Percentiles rank a stretch among this genome's conserved stretches.
phyloP scores from a whole-genome alignment of 2,888 invertebrate species.

The Cyclophora punctaria region DNA sequence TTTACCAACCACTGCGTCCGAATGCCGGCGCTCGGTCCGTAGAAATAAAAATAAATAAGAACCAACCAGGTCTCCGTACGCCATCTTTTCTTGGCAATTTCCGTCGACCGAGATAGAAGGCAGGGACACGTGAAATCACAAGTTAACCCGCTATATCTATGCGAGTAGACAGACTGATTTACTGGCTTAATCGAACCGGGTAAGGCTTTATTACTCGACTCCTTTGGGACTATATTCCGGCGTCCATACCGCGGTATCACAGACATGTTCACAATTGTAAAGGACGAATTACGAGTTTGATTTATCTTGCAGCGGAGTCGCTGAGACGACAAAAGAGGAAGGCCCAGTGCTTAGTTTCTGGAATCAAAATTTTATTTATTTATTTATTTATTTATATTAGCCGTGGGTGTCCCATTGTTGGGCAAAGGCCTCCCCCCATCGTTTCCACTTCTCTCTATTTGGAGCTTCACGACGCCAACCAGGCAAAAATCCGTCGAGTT shows the following conservation, averaged over 20 bases:
- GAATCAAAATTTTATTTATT: too few relatives aligned
- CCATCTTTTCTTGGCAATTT: slow-evolving; percentile 63
- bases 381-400: too few relatives aligned
- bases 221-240: slow-evolving; percentile 34
- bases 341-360: too few relatives aligned
- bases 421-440: too few relatives aligned
- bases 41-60: slow-evolving; percentile 61
- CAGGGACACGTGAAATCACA: slow-evolving; percentile 64
- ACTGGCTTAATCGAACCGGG: slow-evolving; percentile 55
- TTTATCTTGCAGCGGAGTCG: slow-evolving; percentile 22
- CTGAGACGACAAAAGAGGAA: slow-evolving; percentile 2
- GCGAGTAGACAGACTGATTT: slow-evolving; percentile 58
- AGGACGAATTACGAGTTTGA: slow-evolving; percentile 34
- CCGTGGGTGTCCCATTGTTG: too few relatives aligned
- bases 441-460: too few relatives aligned
- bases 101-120: slow-evolving; percentile 51
- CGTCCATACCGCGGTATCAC: slow-evolving; percentile 27
- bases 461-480: too few relatives aligned
- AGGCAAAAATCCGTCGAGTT: too few relatives aligned
- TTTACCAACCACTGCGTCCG: slow-evolving; percentile 34
- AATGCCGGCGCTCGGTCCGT: slow-evolving; percentile 29
- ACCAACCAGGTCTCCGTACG: slow-evolving; percentile 32
- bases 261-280: slow-evolving; percentile 32
- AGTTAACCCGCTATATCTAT: slow-evolving; percentile 59
- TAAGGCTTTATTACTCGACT: slow-evolving; percentile 45